phyloP scores from a whole-genome alignment of 2,113 vertebrate genomes.

The Chloropsis cyanopogon region DNA sequence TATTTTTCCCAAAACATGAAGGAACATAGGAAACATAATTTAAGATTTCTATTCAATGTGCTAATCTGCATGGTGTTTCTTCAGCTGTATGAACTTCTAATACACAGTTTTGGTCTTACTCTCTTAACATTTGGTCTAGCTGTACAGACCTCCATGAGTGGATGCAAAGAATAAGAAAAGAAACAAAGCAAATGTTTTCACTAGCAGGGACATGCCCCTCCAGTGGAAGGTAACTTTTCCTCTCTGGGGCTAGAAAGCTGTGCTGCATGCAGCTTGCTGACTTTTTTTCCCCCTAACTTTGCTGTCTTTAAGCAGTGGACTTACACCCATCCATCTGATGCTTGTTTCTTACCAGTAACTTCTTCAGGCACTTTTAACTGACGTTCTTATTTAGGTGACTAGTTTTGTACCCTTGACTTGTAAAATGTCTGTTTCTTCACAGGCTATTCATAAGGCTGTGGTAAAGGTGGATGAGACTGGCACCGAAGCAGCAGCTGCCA shows the following conservation, averaged over 20 bases:
- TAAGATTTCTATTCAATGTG: background rate
- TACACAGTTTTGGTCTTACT: background rate
- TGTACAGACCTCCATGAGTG: background rate
- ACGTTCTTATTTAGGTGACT: background rate
- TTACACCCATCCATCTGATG: background rate
- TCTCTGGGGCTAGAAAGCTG: background rate
- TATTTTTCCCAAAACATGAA: background rate
- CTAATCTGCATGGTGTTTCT: background rate
- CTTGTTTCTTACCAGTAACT: background rate
- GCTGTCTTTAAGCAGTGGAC: background rate
- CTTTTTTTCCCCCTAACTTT: background rate
- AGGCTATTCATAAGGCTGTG: slow-evolving; percentile 86
- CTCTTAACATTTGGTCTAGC: background rate
- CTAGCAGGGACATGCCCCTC: background rate
- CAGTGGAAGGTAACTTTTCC: background rate
- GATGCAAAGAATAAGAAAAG: background rate
- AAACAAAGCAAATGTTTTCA: background rate
- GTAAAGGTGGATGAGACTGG: slow-evolving; percentile 88
- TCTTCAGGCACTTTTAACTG: background rate
- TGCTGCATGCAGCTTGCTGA: background rate
- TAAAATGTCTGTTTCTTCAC: slow-evolving; percentile 31
- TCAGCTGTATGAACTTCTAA: background rate
- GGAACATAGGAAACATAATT: background rate
- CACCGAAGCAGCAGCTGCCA: slow-evolving; percentile 77
- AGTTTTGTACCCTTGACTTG: background rate